Conservation (phyloP, 2,113 vertebrate species). For the Malurus cyaneus region DNA sequence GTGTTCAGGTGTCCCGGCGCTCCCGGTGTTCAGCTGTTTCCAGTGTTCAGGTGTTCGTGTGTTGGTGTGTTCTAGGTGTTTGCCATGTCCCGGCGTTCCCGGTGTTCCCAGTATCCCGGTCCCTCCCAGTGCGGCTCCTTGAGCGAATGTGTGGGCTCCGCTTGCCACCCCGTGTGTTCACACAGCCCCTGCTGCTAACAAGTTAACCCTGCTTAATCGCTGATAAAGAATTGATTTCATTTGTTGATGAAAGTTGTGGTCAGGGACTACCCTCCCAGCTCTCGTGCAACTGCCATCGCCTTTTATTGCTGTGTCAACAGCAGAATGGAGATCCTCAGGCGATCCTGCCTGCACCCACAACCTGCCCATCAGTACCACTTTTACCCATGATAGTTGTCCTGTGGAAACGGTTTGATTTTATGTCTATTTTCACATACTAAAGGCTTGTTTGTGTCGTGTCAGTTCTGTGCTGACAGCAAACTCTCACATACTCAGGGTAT, state of each 20-base stretch:
- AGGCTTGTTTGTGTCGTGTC: not conserved
- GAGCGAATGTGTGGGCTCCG: not conserved
- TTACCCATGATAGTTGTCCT: not conserved
- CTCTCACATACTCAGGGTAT: not conserved
- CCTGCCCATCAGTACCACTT: rapidly evolving
- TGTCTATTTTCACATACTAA: not conserved
- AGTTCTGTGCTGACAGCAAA: not conserved
- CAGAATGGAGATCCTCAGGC: not conserved
- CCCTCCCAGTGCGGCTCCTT: not conserved
- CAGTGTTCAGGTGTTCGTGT: too few species aligned
- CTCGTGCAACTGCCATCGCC: rapidly evolving
- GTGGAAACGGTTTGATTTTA: not conserved
- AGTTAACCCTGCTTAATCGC: not conserved
- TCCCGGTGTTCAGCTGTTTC: not conserved
- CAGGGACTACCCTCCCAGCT: not conserved
- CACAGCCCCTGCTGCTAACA: not conserved
- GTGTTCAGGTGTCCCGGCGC: not conserved
- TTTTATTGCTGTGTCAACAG: not conserved
- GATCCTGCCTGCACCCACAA: rapidly evolving
- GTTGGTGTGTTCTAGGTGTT: not conserved
- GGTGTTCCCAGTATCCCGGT: not conserved
- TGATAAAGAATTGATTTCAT: not conserved
- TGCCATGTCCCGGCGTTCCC: not conserved
- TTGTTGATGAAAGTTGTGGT: not conserved
- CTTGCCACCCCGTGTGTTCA: not conserved